Conservation (phyloP, 2,113 vertebrate genomes). For the Symphodus melops region DNA sequence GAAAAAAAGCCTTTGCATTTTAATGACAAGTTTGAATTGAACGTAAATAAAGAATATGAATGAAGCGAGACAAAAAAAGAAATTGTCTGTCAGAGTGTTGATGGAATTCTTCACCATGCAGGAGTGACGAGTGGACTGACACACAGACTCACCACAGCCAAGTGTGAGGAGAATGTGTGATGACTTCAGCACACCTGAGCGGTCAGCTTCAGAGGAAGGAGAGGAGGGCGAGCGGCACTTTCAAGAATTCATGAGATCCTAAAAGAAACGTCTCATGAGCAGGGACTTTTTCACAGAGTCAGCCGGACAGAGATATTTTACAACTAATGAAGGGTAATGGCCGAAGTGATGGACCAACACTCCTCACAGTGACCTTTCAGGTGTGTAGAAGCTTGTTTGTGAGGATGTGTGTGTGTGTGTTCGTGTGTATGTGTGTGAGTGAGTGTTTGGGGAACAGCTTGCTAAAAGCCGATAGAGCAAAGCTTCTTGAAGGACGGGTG, state of each 20-base stretch:
- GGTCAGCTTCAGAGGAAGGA: slow-evolving; percentile 18
- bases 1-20: slow-evolving; percentile 79
- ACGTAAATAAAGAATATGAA: slow-evolving; percentile 69
- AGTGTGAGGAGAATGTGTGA: slow-evolving; percentile 56
- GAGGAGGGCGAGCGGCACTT: slow-evolving; percentile 34
- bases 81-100: slow-evolving; percentile 44
- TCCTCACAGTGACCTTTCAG: slow-evolving; percentile 76
- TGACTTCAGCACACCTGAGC: slow-evolving; percentile 42
- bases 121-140: slow-evolving; percentile 4
- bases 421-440: slow-evolving; percentile 17
- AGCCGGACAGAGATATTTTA: slow-evolving; percentile 56
- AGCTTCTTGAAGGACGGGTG: slow-evolving; percentile 74
- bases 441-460: slow-evolving; percentile 41
- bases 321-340: slow-evolving; percentile 70
- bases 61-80: slow-evolving; percentile 56
- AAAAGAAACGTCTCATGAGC: slow-evolving; percentile 47
- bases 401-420: slow-evolving; percentile 34
- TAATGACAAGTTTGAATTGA: slow-evolving; percentile 77
- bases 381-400: slow-evolving; percentile 30
- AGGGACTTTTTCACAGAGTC: slow-evolving; percentile 52
- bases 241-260: slow-evolving; percentile 66
- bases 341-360: slow-evolving; percentile 60
- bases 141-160: slow-evolving; percentile 10
- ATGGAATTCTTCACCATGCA: slow-evolving; percentile 68
- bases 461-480: slow-evolving; percentile 55